Percentiles rank a stretch among this genome's conserved stretches.
Evolutionary conservation across 2,113 vertebrate species (phyloP).

Genomic region (Prunella fulvescens): DNA sequence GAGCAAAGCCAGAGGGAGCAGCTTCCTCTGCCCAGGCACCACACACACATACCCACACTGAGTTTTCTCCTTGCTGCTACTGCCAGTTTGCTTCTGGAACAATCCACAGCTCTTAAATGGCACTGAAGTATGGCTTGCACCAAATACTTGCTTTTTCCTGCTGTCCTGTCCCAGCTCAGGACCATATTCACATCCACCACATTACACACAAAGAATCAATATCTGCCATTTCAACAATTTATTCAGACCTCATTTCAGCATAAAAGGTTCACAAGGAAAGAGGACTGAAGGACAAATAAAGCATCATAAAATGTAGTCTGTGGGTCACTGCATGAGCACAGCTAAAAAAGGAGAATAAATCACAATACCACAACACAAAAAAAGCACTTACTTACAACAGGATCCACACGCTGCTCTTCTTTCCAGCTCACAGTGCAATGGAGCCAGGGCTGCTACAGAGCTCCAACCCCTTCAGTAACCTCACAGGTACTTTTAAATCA

Average conservation of each 20-base stretch:
- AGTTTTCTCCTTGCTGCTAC: not conserved
- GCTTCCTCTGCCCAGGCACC: not conserved
- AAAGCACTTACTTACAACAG: not conserved
- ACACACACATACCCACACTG: fast-evolving
- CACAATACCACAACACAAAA: not conserved
- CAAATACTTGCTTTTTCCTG: not conserved
- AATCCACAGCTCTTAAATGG: not conserved
- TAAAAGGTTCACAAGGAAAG: not conserved
- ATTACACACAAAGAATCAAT: not conserved
- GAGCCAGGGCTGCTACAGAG: not conserved
- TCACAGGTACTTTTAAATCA: fast-evolving
- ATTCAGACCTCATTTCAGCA: not conserved
- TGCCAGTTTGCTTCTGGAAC: not conserved
- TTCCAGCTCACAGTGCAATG: fast-evolving
- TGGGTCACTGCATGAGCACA: not conserved
- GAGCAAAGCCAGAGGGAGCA: not conserved
- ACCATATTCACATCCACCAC: not conserved
- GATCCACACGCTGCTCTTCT: not conserved
- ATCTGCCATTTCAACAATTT: not conserved
- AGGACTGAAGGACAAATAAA: not conserved
- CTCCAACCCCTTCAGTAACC: not conserved
- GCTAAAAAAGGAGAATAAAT: not conserved
- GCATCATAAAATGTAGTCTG: fast-evolving
- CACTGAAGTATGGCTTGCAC: not conserved
- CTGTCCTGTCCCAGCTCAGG: not conserved